Evolutionary conservation across 2,888 invertebrate species (phyloP), one percentile per base, ranked within the genome.

Genomic region (Callyntrura sp.): DNA sequence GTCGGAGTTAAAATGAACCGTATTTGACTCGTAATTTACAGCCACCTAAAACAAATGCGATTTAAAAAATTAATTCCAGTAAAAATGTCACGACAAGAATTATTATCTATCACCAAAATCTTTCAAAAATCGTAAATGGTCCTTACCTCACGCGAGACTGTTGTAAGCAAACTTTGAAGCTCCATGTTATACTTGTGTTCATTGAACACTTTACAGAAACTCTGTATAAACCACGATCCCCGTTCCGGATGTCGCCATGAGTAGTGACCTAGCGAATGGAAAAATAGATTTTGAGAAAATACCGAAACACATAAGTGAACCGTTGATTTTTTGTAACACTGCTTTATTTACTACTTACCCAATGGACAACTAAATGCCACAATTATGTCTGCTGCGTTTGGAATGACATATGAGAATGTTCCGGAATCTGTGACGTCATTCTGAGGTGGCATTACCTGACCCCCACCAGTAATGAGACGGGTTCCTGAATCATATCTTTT

Each of bases 211-310:
- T 97, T 96, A 94, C 98, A 98, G 43, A 99, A 95, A 0, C 98
- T 97, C 95, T 99, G 99, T 95, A 99, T 97, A 94, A 98, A 99
- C 99, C 99, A 99, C 0, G 99, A 98, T 0, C 99, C 99, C 91
- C 97, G 96, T 45, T 97, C 97, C 45, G 98, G 98, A 94, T 98
- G 98, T 84, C 99, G 96, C 98, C 98, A 99, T 0, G 98, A 98
- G 95, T 97, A 99, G 94, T 96, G 98, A 85, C 99, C 97, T 97
- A 91, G 48, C 17, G 93, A 92, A 79, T 92, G n/a, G n/a, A n/a
- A n/a, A n/a, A n/a, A n/a, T n/a, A n/a, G n/a, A 92, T 57, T 57
- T 17, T 17, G 17, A 57, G 4, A 57, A 11, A 17, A 1, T 17
- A 1, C 5, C 17, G 5, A 57, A 57, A 57, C 57, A 57, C n/a